These are phyloP conservation scores for Gnatocerus cornutus DNA, from an alignment of 2,888 invertebrate genomes.

Conservation along the genomic window DNA sequence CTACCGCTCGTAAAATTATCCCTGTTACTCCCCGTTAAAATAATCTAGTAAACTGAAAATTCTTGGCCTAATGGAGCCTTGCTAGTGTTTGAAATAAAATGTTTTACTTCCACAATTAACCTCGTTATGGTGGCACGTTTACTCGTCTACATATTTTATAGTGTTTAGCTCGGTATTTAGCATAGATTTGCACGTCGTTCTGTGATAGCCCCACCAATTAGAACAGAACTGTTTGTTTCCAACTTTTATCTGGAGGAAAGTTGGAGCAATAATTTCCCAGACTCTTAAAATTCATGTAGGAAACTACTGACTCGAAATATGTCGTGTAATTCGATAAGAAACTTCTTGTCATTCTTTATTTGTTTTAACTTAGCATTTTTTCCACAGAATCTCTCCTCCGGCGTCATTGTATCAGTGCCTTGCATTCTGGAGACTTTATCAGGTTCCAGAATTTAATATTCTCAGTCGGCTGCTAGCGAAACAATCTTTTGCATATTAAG, in stretches of 20 bases:
- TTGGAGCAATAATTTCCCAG: neutral
- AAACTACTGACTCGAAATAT: constrained; percentile 18
- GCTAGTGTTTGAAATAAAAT: too few relatives aligned
- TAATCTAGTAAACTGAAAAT: too few relatives aligned
- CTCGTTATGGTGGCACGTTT: too few relatives aligned
- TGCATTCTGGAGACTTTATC: constrained; percentile 55
- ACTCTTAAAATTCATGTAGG: neutral
- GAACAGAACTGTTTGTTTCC: neutral
- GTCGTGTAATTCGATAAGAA: constrained; percentile 44
- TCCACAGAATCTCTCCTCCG: constrained; percentile 28
- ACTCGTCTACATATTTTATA: too few relatives aligned
- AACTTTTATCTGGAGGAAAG: neutral
- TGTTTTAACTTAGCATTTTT: constrained; percentile 43
- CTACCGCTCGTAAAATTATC: too few relatives aligned
- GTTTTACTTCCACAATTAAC: too few relatives aligned
- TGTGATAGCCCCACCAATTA: too few relatives aligned
- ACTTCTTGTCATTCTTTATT: constrained; percentile 44
- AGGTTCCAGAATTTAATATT: constrained; percentile 58
- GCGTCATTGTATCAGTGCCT: constrained; percentile 39
- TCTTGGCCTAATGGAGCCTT: too few relatives aligned
- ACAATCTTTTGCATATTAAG: constrained; percentile 62
- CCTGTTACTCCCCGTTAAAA: too few relatives aligned
- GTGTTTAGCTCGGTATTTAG: too few relatives aligned
- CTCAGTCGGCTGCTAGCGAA: constrained; percentile 56
- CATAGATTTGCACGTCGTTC: too few relatives aligned